Conservation (phyloP, 30 jellyfish, hydroid and myxozoan genomes). For the Aurelia aurita region DNA sequence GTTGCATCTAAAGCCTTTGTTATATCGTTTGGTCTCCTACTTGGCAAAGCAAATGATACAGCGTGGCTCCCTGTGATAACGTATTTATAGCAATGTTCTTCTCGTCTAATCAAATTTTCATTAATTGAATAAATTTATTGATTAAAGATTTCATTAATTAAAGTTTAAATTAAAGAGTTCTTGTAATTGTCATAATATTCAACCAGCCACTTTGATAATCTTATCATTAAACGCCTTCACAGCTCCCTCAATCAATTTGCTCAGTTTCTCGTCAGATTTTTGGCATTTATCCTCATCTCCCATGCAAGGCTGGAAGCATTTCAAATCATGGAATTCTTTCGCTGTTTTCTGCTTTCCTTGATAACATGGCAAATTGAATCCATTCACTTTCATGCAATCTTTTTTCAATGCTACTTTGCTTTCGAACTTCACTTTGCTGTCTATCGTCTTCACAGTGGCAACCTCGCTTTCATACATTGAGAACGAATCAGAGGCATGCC, state of each 20-base stretch:
- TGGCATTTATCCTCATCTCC: conserved; percentile 6
- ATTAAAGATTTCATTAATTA: no score
- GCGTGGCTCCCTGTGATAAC: no score
- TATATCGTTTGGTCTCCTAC: no score
- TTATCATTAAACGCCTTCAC: conserved; percentile 10
- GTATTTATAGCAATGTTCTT: no score
- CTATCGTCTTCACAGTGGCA: background rate
- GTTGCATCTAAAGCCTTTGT: no score
- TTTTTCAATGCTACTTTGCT: background rate
- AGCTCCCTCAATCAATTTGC: conserved; percentile 3
- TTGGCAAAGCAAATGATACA: no score
- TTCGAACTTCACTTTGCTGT: conserved; percentile 1
- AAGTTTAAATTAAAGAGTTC: background rate
- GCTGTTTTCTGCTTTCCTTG: no score
- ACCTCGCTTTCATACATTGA: conserved; percentile 1
- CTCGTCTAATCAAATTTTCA: no score
- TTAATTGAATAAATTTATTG: no score
- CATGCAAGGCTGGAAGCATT: background rate
- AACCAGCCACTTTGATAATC: background rate
- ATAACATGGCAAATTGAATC: conserved; percentile 1
- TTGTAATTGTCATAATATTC: background rate
- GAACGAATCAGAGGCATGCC: conserved; percentile 4
- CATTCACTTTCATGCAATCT: background rate
- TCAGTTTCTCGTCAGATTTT: background rate
- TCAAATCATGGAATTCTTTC: conserved; percentile 12